These are phyloP conservation scores for Micromys minutus DNA, from an alignment of 2,113 vertebrate genomes.

Conservation along the genomic window DNA sequence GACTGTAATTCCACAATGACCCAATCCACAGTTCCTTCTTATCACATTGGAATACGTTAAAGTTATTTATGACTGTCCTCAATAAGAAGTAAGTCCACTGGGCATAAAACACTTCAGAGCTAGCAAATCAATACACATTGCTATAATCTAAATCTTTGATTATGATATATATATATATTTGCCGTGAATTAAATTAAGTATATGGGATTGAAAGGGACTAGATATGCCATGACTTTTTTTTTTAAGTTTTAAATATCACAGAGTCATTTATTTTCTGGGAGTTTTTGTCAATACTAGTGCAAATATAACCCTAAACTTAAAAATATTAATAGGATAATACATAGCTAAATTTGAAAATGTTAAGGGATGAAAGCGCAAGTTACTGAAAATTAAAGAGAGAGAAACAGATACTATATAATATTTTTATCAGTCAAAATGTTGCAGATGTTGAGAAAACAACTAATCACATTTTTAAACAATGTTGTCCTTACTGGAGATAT, in stretches of 20 bases:
- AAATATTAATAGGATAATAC: not conserved
- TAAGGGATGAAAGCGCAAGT: not conserved
- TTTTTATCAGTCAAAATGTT: not conserved
- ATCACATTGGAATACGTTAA: conserved; percentile 87
- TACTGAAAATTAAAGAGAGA: not conserved
- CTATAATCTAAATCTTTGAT: conserved; percentile 66
- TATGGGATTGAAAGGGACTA: conserved; percentile 9
- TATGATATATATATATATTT: conserved; percentile 50
- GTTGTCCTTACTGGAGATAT: not conserved
- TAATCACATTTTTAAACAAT: too few relatives aligned
- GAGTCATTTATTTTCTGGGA: not conserved
- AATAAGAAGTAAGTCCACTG: conserved; percentile 82
- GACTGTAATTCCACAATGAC: conserved; percentile 88
- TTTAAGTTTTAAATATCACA: not conserved
- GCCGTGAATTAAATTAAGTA: conserved; percentile 45
- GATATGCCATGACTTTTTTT: not conserved
- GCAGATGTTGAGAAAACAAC: not conserved
- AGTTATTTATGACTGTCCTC: conserved; percentile 88
- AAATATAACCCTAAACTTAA: not conserved
- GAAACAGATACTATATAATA: not conserved
- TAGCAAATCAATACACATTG: conserved; percentile 76
- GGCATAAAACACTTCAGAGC: conserved; percentile 73
- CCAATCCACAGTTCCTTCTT: conserved; percentile 85
- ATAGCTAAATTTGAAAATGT: not conserved
- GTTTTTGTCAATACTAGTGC: not conserved